Conservation (phyloP, 30 jellyfish, hydroid and myxozoan genomes). For the Hydractinia symbiolongicarpus region DNA sequence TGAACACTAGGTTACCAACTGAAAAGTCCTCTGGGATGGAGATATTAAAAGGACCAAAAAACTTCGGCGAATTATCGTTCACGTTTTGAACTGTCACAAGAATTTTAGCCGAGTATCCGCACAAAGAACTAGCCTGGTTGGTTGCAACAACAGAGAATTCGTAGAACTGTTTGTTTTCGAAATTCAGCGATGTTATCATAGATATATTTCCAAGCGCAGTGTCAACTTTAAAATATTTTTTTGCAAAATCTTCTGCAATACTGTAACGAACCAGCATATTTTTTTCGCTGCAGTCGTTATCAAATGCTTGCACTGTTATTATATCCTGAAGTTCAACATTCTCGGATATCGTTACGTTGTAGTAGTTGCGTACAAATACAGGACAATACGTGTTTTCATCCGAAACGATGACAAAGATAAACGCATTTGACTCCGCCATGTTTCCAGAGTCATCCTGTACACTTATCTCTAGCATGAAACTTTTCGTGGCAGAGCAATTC, state of each 20-base stretch:
- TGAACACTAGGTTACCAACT: neutral
- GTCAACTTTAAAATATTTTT: neutral
- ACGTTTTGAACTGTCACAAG: slow-evolving; percentile 40
- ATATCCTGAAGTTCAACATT: neutral
- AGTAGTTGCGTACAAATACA: neutral
- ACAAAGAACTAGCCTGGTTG: neutral
- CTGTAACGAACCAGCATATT: neutral
- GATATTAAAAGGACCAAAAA: slow-evolving; percentile 47
- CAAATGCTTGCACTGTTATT: neutral
- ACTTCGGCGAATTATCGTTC: slow-evolving; percentile 82
- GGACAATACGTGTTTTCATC: slow-evolving; percentile 3
- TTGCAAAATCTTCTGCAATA: neutral
- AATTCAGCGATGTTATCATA: neutral
- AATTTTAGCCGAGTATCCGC: neutral
- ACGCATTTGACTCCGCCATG: neutral
- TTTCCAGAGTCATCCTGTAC: neutral
- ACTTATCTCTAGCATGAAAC: neutral
- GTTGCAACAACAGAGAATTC: neutral
- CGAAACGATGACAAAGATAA: neutral
- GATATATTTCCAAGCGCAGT: neutral
- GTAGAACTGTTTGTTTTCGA: neutral
- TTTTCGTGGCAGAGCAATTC: neutral
- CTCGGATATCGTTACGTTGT: neutral
- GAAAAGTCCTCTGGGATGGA: slow-evolving; percentile 44
- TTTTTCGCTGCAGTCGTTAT: neutral